Percentiles rank a stretch among this genome's conserved stretches.
These are phyloP conservation scores for Nowickia ferox DNA, from an alignment of 2,888 invertebrate genomes.

Conservation along the genomic window DNA sequence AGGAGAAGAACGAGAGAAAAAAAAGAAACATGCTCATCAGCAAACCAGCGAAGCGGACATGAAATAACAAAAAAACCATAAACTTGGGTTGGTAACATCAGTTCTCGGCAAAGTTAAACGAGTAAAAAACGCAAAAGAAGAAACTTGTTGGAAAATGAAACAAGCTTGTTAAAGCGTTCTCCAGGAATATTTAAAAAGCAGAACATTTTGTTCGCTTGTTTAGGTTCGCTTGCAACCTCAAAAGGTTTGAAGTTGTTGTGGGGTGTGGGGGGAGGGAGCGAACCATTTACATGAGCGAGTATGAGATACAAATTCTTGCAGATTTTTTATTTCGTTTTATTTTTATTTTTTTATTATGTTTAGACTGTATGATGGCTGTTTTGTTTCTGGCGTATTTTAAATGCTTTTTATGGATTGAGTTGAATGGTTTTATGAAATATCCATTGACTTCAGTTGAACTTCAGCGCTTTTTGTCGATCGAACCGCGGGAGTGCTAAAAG, in stretches of 20 bases:
- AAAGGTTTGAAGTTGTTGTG: constrained; percentile 26
- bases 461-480: constrained; percentile 80
- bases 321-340: constrained; percentile 28
- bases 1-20: background rate
- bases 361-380: constrained; percentile 46
- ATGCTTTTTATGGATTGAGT: constrained; percentile 72
- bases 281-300: background rate
- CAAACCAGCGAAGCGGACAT: background rate
- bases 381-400: constrained; percentile 54
- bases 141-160: constrained; percentile 26
- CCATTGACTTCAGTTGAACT: constrained; percentile 78
- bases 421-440: constrained; percentile 74
- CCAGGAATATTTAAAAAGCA: background rate
- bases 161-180: constrained; percentile 6
- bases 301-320: constrained; percentile 53
- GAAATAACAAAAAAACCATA: constrained; percentile 29
- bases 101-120: background rate
- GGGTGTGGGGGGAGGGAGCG: background rate
- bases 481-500: constrained; percentile 73
- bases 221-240: constrained; percentile 52
- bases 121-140: constrained; percentile 1
- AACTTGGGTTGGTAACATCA: constrained; percentile 55
- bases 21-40: background rate
- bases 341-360: constrained; percentile 44
- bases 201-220: constrained; percentile 21